Evolutionary conservation across 2,797 vertebrate genomes (phyloP).

Genomic region (Apogon hyalosoma): DNA sequence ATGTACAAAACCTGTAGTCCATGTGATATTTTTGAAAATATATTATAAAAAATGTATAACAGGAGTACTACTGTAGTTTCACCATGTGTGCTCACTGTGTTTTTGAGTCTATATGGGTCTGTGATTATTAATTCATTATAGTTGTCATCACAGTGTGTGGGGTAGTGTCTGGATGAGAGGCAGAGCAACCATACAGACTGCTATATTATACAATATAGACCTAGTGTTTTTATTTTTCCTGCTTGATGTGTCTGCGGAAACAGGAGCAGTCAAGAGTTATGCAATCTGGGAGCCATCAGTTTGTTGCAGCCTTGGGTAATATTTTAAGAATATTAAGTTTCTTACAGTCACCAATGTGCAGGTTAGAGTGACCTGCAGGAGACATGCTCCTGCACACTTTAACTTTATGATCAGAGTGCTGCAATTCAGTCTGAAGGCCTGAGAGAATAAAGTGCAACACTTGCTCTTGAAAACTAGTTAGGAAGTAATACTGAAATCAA

Average conservation of each 20-base stretch:
- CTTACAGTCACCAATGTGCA: slow-evolving; percentile 33
- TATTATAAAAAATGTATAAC: slow-evolving; percentile 23
- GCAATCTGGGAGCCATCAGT: slow-evolving; percentile 19
- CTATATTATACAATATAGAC: slow-evolving; percentile 19
- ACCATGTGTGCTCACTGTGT: slow-evolving; percentile 30
- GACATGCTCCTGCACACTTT: slow-evolving; percentile 37
- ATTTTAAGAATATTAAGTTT: slow-evolving; percentile 20
- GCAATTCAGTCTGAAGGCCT: slow-evolving; percentile 10
- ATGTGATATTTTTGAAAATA: not conserved
- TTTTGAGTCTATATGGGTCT: slow-evolving; percentile 52
- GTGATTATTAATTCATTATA: slow-evolving; percentile 69
- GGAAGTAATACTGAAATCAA: slow-evolving; percentile 17
- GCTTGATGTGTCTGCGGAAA: slow-evolving; percentile 33
- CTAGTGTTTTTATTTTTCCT: slow-evolving; percentile 11
- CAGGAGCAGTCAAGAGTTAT: slow-evolving; percentile 28
- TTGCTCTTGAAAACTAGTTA: slow-evolving; percentile 19
- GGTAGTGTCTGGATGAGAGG: slow-evolving; percentile 46
- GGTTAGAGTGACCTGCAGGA: slow-evolving; percentile 34
- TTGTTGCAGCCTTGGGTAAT: slow-evolving; percentile 26
- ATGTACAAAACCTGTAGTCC: not conserved
- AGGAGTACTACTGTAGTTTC: slow-evolving; percentile 26
- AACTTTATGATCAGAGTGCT: slow-evolving; percentile 39
- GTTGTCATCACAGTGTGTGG: slow-evolving; percentile 55
- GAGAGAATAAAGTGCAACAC: slow-evolving; percentile 30
- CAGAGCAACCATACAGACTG: slow-evolving; percentile 32